Evolutionary conservation across 2,113 vertebrate species (phyloP), one percentile per base, ranked within the genome.

Genomic region (Microtus ochrogaster): DNA sequence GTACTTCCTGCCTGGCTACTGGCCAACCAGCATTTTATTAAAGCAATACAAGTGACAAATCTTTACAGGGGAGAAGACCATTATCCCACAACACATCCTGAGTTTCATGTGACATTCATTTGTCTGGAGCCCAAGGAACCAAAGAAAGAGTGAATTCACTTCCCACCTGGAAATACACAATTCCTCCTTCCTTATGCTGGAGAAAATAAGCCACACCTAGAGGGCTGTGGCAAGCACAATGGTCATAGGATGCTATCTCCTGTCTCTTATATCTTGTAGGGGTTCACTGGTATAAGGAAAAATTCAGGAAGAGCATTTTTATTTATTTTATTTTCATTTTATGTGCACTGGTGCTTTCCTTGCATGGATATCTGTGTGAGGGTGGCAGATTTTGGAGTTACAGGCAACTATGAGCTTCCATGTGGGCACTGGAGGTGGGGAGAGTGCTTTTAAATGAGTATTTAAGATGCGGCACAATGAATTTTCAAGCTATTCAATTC

Each of bases 201-300:
- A 52, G 19, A 61, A 39, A 94, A n/a, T 9, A 5, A 65, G 24
- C 78, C 7, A 24, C 3, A 39, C 0, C 10, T 52, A 55, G 14
- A 47, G 0, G 19, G 14, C 24, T 72, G 5, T 5, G 21, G 14
- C 66, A 28, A 91, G 4, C 26, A 36, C 22, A 8, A 44, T 24
- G 22, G 3, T 36, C 28, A 17, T 0, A 0, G 70, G 17, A 58
- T 89, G n/a, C 73, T 24, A 47, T 5, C 3, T 9, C 28, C 30
- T 47, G 19, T 28, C 30, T 66, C 39, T 28, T 52, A 28, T 52
- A 7, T 16, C 4, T 52, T 91, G 33, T 47, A 41, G 7, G 33
- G 5, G 21, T 10, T 92, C 1, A 3, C 28, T 63, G 26, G 5
- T 36, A 17, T 9, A 4, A 65, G 28, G 49, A 6, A 89, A 73